phyloP scores from a whole-genome alignment of 2,797 vertebrate species.

The Tachyglossus aculeatus region DNA sequence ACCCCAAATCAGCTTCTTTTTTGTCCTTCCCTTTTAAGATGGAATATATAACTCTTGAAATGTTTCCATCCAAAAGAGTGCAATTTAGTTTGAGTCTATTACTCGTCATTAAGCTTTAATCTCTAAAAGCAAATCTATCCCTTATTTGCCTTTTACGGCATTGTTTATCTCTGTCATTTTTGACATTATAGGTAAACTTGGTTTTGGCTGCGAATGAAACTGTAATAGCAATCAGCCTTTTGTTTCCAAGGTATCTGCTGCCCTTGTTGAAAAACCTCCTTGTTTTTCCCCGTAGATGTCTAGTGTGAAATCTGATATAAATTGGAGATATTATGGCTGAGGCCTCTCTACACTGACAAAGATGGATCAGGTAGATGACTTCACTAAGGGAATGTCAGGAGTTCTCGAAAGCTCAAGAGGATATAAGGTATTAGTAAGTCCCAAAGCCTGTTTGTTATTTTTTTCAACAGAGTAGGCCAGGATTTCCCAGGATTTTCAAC shows the following conservation, averaged over 20 bases:
- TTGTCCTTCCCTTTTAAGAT: background rate
- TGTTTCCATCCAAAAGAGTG: background rate
- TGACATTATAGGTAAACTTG: background rate
- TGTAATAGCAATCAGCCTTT: background rate
- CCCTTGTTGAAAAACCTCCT: background rate
- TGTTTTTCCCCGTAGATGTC: background rate
- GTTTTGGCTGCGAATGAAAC: background rate
- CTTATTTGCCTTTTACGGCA: background rate
- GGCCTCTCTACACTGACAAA: background rate
- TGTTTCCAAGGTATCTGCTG: background rate
- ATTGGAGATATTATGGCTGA: background rate
- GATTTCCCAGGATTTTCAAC: slow-evolving; percentile 20
- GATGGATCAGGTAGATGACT: slow-evolving; percentile 13
- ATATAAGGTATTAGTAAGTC: slow-evolving; percentile 10
- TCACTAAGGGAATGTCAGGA: background rate
- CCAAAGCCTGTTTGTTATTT: slow-evolving; percentile 13
- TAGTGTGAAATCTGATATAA: background rate
- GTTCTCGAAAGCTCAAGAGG: background rate
- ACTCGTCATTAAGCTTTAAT: background rate
- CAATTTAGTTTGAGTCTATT: background rate
- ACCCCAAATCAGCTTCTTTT: background rate
- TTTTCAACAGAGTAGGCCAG: background rate
- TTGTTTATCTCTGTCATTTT: background rate
- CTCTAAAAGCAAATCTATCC: background rate
- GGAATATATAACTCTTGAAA: background rate